These are phyloP conservation scores for Burhinus bistriatus DNA, from an alignment of 2,113 vertebrate genomes.

Conservation along the genomic window DNA sequence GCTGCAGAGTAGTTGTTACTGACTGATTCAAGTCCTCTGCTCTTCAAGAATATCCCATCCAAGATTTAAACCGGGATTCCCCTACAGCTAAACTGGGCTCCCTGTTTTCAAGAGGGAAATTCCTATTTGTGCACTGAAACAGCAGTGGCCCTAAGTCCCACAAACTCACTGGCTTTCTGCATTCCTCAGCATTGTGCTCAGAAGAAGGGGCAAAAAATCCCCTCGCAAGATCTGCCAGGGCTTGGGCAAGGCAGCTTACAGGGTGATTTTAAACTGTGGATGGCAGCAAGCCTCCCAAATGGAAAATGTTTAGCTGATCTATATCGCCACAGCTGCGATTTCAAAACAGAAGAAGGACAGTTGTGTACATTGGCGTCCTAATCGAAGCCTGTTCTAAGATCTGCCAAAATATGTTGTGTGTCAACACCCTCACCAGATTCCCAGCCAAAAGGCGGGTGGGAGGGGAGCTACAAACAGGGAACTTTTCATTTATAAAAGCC, in stretches of 20 bases:
- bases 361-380: slow-evolving; percentile 17
- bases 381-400: slow-evolving; percentile 41
- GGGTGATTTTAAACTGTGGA: not conserved
- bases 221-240: not conserved
- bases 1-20: not conserved
- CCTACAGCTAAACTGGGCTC: not conserved
- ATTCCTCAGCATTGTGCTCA: not conserved
- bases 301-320: slow-evolving; percentile 21
- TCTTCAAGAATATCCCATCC: not conserved
- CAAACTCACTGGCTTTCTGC: not conserved
- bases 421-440: slow-evolving; percentile 51
- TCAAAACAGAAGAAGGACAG: slow-evolving; percentile 41
- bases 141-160: not conserved
- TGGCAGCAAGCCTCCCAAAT: slow-evolving; percentile 6
- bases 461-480: slow-evolving; percentile 18
- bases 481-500: slow-evolving; percentile 48
- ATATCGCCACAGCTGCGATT: slow-evolving; percentile 46
- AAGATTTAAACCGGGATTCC: not conserved
- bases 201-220: not conserved
- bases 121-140: not conserved
- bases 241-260: not conserved
- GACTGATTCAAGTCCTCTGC: not conserved
- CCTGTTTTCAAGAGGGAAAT: not conserved
- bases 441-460: slow-evolving; percentile 16
- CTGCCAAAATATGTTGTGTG: slow-evolving; percentile 59